Evolutionary conservation across 2,888 invertebrate genomes (phyloP).

Genomic region (Cyrtodaria siliqua): DNA sequence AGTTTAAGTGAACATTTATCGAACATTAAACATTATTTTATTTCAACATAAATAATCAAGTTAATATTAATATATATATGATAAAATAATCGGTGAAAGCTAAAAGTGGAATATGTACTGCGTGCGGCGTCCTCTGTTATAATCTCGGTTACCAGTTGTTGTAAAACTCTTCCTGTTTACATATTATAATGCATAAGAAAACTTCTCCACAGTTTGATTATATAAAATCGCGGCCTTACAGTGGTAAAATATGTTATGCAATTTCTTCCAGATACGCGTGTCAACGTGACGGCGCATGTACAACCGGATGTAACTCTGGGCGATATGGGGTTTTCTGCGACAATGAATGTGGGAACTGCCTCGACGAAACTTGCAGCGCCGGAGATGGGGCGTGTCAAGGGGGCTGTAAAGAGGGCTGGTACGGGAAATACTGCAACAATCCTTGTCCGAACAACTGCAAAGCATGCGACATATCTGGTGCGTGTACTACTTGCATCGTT

Average conservation of each 20-base stretch:
- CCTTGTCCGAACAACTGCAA: slow-evolving; percentile 14
- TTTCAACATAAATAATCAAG: no score
- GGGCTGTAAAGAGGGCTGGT: slow-evolving; percentile 31
- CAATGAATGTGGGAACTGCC: slow-evolving; percentile 32
- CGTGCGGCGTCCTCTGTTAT: no score
- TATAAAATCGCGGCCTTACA: background rate
- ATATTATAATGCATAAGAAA: no score
- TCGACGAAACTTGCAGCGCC: slow-evolving; percentile 20
- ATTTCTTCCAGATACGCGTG: slow-evolving; percentile 24
- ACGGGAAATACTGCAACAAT: slow-evolving; percentile 14
- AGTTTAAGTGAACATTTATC: no score
- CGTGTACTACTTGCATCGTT: slow-evolving; percentile 21
- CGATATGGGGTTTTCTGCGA: slow-evolving; percentile 39
- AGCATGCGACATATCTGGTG: slow-evolving; percentile 29
- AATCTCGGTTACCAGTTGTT: no score
- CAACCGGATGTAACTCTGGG: slow-evolving; percentile 36
- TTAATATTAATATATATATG: no score
- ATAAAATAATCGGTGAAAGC: no score
- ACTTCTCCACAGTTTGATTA: background rate
- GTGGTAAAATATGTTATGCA: background rate
- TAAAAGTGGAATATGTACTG: no score
- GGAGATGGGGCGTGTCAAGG: slow-evolving; percentile 22
- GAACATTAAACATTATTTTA: no score
- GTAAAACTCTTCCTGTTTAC: no score
- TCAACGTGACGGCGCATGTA: slow-evolving; percentile 30